Evolutionary conservation across 2,113 vertebrate species (phyloP), one percentile per base, ranked within the genome.

Genomic region (Psophia crepitans): DNA sequence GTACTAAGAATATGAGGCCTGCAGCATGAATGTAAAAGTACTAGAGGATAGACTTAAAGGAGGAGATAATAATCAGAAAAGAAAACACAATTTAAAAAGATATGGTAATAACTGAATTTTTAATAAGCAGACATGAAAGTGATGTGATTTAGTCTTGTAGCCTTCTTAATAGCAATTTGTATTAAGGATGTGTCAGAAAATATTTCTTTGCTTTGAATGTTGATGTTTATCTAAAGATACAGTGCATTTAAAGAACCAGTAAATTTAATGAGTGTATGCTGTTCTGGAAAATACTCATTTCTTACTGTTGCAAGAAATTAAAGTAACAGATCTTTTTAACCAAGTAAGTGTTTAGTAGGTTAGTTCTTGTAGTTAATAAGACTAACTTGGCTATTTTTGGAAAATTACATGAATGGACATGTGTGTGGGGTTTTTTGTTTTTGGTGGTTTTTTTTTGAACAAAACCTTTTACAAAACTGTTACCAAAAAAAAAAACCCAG

Each of bases 361-460:
- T n/a, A 33, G 30, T 85, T 80, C 61, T 51, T 79, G 8, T 8
- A 90, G 60, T 27, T 91, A 35, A 14, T 81, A 51, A 30, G 49
- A 77, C 11, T 56, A 35, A n/a, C 22, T 58, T 68, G 30, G 4
- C 58, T 84, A 8, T 28, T 82, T 93, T 64, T 58, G 7, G 32
- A 66, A 73, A 57, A 53, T 49, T 41, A 7, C 19, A 5, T 15
- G 19, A 65, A 32, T 49, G 37, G 32, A 76, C 24, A 16, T 78
- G 3, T 21, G 16, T 22, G 12, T 4, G 7, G 1, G 4, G 2
- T 44, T 21, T 18, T 20, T 48, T n/a, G n/a, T n/a, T 51, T 56
- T 71, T 22, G 46, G 11, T 22, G 5, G 48, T 24, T 30, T 26
- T 60, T n/a, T 51, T 39, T 46, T 30, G 54, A 43, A 65, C 28